These are phyloP conservation scores for Pangasianodon hypophthalmus DNA, from an alignment of 2,113 vertebrate species.

Conservation along the genomic window DNA sequence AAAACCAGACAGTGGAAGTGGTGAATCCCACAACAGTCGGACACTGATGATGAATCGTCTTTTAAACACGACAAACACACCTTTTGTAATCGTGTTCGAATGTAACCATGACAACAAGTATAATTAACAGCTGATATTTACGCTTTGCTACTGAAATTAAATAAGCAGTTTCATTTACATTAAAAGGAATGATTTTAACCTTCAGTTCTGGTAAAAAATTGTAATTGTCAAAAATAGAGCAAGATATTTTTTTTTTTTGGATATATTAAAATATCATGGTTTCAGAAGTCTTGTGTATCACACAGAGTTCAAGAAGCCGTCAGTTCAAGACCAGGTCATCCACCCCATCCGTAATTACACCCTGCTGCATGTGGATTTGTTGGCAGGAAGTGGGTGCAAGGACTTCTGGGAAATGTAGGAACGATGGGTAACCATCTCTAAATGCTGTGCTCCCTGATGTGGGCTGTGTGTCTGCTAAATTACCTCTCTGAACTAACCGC, in stretches of 20 bases:
- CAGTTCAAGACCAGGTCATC: conserved; percentile 40
- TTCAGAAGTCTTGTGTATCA: background rate
- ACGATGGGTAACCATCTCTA: conserved; percentile 39
- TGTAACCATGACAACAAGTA: background rate
- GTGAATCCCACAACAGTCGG: too few species aligned
- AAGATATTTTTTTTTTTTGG: background rate
- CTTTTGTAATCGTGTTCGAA: background rate
- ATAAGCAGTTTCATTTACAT: background rate
- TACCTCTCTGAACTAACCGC: conserved; percentile 29
- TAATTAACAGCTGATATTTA: background rate
- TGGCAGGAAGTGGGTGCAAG: conserved; percentile 54
- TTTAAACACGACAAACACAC: background rate
- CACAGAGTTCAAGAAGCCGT: conserved; percentile 8
- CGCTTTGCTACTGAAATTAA: background rate
- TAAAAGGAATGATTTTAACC: background rate
- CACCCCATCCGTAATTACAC: conserved; percentile 44
- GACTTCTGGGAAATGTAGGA: conserved; percentile 57
- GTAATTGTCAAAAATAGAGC: background rate
- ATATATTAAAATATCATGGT: background rate
- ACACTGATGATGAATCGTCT: background rate
- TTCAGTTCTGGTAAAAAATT: background rate
- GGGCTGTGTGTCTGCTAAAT: conserved; percentile 44
- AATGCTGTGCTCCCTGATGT: conserved; percentile 42
- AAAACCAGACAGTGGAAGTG: too few species aligned
- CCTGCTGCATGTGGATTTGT: conserved; percentile 38